Conservation (phyloP, 2,888 invertebrate genomes). For the Microctonus brassicae region DNA sequence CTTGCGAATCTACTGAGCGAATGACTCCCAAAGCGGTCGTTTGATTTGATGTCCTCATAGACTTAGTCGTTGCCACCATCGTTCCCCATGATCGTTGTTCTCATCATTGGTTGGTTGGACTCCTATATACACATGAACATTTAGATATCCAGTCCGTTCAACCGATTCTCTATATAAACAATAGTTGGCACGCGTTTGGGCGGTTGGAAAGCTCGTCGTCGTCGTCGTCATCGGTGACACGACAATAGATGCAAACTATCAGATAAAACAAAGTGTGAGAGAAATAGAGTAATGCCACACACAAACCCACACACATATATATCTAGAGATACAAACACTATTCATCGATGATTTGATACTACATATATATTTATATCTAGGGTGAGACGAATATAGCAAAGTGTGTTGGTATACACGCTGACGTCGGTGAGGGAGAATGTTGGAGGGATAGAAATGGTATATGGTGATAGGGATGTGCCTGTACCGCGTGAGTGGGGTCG, state of each 20-base stretch:
- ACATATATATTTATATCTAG: neutral
- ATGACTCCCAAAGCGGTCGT: slow-evolving; percentile 18
- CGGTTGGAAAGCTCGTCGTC: slow-evolving; percentile 5
- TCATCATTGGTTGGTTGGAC: neutral
- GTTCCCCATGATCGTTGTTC: neutral
- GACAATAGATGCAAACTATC: neutral
- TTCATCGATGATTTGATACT: slow-evolving; percentile 40
- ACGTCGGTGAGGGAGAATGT: neutral
- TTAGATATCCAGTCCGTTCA: neutral
- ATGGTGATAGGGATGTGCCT: neutral
- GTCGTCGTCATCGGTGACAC: too few species aligned
- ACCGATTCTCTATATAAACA: slow-evolving; percentile 15
- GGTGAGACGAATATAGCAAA: neutral
- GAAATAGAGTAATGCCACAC: neutral
- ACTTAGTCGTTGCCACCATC: neutral
- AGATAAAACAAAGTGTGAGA: neutral
- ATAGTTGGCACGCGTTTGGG: neutral
- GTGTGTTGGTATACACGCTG: slow-evolving; percentile 30
- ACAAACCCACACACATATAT: neutral
- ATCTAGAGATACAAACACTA: too few species aligned
- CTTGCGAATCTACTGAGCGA: neutral
- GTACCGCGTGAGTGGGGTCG: neutral
- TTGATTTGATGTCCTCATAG: slow-evolving; percentile 15
- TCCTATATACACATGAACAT: neutral
- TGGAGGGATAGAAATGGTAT: too few species aligned